Percentiles rank a stretch among this genome's conserved stretches.
Conservation (phyloP, 1,140 invertebrate species). For the Venturia canescens region DNA sequence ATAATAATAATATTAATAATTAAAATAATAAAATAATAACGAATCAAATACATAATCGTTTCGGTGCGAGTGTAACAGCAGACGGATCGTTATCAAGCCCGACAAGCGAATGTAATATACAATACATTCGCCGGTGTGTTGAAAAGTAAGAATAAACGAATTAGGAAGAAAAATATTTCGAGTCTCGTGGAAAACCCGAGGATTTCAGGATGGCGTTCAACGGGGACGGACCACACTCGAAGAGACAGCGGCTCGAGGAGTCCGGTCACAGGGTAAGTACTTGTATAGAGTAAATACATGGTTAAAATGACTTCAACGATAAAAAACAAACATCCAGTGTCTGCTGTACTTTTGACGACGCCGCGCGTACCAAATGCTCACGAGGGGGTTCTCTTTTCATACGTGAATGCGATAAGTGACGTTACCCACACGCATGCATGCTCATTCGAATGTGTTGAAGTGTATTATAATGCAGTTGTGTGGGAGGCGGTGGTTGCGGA, state of each 20-base stretch:
- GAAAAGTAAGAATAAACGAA: background rate
- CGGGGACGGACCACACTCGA: conserved; percentile 78
- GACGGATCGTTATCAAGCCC: no score
- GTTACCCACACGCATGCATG: background rate
- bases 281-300: conserved; percentile 1
- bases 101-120: no score
- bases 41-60: no score
- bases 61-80: no score
- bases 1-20: no score
- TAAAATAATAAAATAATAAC: no score
- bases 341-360: background rate
- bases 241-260: conserved; percentile 77
- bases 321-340: no score
- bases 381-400: no score
- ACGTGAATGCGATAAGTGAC: background rate
- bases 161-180: background rate
- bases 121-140: background rate
- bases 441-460: background rate
- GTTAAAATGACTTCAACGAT: no score
- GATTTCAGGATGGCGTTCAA: conserved; percentile 77
- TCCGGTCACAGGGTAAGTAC: conserved; percentile 76
- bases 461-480: conserved; percentile 9
- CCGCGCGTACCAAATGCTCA: no score
- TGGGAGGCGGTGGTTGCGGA: conserved; percentile 27
- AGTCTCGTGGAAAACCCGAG: conserved; percentile 31